Evolutionary conservation across 2,888 invertebrate species (phyloP), one percentile per base, ranked within the genome.

Genomic region (Odontocolon sp.): DNA sequence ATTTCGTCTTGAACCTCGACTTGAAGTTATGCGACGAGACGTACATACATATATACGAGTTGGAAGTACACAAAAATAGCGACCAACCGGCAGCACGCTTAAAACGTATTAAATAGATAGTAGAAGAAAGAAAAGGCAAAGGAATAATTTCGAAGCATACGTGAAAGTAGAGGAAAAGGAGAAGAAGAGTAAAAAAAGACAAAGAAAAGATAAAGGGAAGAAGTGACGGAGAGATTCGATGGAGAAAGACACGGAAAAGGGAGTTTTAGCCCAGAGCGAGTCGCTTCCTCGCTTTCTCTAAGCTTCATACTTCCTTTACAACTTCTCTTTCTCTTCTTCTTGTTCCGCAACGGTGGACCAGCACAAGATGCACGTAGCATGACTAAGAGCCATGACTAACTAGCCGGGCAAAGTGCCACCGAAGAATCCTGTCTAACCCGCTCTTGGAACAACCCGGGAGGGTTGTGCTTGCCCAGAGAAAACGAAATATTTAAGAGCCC

Each of bases 321-420:
- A 14, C 38, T 36, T 67, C 61, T 16, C 50, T n/a, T 26, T 28
- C 4, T 72, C 73, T 69, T 74, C 75, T 61, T 64, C 75, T 66
- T 71, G 33, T 57, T 64, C 57, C 59, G 68, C 63, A 31, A 64
- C 68, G 57, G 73, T 80, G 80, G 79, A 77, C 81, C 77, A 72
- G 73, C 81, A 75, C 54, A 72, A 78, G 82, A 84, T 80, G 80
- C 83, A 80, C 83, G 78, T 78, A 82, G 82, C 86, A 80, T 85
- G 87, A 86, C 87, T 88, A 88, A 88, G 86, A 86, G 83, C 85
- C 87, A 82, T 85, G 88, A 87, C 87, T 88, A 89, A 89, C 88
- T 86, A 88, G 87, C 81, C 84, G 83, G 83, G 84, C 84, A 70
- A 87, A 86, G 84, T 86, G 87, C 85, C 84, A 83, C 85, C 81